These are phyloP conservation scores for Macrotis lagotis DNA, from an alignment of 2,113 vertebrate species.

Conservation along the genomic window DNA sequence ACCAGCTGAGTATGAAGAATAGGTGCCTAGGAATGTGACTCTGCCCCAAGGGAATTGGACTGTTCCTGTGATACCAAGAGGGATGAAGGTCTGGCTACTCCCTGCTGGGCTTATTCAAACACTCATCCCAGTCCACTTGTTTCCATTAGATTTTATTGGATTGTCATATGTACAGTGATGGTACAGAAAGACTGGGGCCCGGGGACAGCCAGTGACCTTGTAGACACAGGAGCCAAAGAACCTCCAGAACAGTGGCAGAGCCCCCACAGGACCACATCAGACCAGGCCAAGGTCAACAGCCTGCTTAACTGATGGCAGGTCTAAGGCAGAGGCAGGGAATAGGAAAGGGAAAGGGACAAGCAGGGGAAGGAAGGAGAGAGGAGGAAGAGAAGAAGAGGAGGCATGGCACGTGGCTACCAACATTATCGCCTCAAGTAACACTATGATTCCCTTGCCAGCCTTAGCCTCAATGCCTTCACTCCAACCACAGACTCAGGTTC, in stretches of 20 bases:
- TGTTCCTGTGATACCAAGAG: rapidly evolving
- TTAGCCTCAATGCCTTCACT: background rate
- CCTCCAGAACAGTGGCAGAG: conserved; percentile 13
- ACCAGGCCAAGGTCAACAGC: background rate
- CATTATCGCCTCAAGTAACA: background rate
- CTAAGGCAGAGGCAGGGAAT: conserved; percentile 54
- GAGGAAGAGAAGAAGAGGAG: conserved; percentile 6
- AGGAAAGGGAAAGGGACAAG: background rate
- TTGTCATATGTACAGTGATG: conserved; percentile 78
- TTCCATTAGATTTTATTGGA: conserved; percentile 78
- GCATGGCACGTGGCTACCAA: background rate
- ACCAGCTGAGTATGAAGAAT: background rate
- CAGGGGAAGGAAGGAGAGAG: background rate
- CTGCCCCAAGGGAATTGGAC: background rate
- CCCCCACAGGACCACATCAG: conserved; percentile 12
- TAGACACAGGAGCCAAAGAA: background rate
- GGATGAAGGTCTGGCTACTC: rapidly evolving
- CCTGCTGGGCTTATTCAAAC: background rate
- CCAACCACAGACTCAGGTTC: background rate
- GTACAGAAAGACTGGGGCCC: conserved; percentile 78
- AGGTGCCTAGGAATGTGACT: background rate
- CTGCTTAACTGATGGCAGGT: conserved; percentile 8
- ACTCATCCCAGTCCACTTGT: conserved; percentile 51
- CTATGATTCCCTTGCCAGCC: background rate
- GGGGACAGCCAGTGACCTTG: background rate